Evolutionary conservation across 1,140 invertebrate species (phyloP).

Genomic region (Penaeus japonicus): DNA sequence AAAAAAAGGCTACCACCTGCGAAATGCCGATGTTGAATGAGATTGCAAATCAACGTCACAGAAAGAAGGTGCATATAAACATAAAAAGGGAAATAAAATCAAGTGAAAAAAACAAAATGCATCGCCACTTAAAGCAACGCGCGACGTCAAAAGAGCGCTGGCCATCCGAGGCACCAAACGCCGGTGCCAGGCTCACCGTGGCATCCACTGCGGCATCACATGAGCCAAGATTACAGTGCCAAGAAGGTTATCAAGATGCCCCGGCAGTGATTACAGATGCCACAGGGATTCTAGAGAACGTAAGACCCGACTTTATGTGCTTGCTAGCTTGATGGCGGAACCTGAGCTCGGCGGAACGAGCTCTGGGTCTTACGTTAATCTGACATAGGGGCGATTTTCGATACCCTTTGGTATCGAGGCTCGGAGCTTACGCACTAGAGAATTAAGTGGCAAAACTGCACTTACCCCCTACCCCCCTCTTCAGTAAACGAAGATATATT

Average conservation of each 20-base stretch:
- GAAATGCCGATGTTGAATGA: too few species aligned
- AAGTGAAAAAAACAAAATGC: neutral
- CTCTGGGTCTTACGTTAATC: neutral
- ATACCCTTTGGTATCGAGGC: neutral
- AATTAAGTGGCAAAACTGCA: too few species aligned
- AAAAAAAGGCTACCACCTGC: too few species aligned
- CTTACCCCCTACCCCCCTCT: neutral
- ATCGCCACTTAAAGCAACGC: too few species aligned
- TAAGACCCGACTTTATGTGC: constrained; percentile 17
- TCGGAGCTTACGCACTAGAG: neutral
- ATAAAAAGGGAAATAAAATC: neutral
- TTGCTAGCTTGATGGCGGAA: constrained; percentile 8
- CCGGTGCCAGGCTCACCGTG: neutral
- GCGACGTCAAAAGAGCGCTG: too few species aligned
- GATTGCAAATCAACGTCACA: too few species aligned
- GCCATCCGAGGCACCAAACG: neutral
- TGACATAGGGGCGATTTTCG: neutral
- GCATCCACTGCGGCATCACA: neutral
- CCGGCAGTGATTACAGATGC: constrained; percentile 34
- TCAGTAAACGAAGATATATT: constrained; percentile 17
- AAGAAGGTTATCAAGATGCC: constrained; percentile 46
- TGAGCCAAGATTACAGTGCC: constrained; percentile 32
- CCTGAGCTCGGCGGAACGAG: neutral
- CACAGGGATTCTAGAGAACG: constrained; percentile 25
- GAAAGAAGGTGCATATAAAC: too few species aligned